Percentiles rank a stretch among this genome's conserved stretches.
phyloP scores from a whole-genome alignment of 2,797 vertebrate species.

The Onychomys arenicola region DNA sequence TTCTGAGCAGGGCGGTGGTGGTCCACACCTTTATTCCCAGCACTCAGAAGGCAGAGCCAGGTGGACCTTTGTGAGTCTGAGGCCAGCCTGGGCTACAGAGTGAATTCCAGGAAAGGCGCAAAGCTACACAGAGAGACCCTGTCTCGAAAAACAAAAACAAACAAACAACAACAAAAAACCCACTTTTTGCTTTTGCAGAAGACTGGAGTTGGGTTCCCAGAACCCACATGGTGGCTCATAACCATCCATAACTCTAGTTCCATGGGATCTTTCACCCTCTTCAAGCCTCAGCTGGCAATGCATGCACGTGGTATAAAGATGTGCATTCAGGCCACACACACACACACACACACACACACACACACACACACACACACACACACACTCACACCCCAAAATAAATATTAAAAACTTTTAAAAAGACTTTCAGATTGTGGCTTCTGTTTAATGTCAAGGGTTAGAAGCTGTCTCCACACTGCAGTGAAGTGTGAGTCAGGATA shows the following conservation, averaged over 20 bases:
- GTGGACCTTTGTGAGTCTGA: too few relatives aligned
- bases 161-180: too few relatives aligned
- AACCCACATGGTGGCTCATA: neutral
- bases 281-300: neutral
- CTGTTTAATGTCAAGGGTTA: neutral
- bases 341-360: too few relatives aligned
- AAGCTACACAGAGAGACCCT: too few relatives aligned
- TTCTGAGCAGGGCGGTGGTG: too few relatives aligned
- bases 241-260: neutral
- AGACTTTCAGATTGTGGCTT: neutral
- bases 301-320: too few relatives aligned
- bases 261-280: neutral
- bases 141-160: too few relatives aligned
- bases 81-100: too few relatives aligned
- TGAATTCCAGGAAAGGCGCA: too few relatives aligned
- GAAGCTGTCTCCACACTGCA: neutral
- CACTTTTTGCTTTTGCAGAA: neutral
- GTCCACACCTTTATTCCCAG: too few relatives aligned
- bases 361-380: neutral
- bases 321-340: neutral
- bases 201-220: neutral
- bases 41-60: too few relatives aligned
- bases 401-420: neutral
- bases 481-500: neutral
- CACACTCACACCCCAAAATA: neutral